Conservation (phyloP, 2,797 vertebrate genomes). For the Artibeus jamaicensis region DNA sequence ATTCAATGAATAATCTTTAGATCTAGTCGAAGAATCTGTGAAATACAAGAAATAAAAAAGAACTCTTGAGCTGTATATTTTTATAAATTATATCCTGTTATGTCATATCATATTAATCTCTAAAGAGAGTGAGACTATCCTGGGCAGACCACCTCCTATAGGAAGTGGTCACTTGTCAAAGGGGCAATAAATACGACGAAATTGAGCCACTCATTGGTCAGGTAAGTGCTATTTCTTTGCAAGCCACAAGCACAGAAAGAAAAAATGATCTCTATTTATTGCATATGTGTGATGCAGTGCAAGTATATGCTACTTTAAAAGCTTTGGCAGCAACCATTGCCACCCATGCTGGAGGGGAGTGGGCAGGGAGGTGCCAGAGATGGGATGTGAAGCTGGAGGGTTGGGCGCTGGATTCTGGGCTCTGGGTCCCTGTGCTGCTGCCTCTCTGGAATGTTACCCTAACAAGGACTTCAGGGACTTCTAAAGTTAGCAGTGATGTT, state of each 20-base stretch:
- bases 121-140: not conserved
- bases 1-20: slow-evolving; percentile 65
- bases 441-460: not conserved
- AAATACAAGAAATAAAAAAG: slow-evolving; percentile 10
- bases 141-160: not conserved
- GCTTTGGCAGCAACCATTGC: not conserved
- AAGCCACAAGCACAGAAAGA: not conserved
- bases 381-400: not conserved
- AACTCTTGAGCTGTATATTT: not conserved
- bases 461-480: not conserved
- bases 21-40: slow-evolving; percentile 53
- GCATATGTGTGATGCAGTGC: not conserved
- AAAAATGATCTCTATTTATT: not conserved
- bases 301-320: not conserved
- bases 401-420: not conserved
- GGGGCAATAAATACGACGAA: not conserved
- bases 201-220: not conserved
- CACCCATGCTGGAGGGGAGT: not conserved
- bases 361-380: not conserved
- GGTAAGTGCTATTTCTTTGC: not conserved
- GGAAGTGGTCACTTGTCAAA: not conserved
- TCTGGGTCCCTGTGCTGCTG: not conserved
- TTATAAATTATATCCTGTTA: not conserved
- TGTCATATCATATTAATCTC: not conserved
- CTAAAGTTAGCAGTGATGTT: not conserved